Evolutionary conservation across 2,888 invertebrate species (phyloP), one percentile per base, ranked within the genome.

Genomic region (Melieria picta): DNA sequence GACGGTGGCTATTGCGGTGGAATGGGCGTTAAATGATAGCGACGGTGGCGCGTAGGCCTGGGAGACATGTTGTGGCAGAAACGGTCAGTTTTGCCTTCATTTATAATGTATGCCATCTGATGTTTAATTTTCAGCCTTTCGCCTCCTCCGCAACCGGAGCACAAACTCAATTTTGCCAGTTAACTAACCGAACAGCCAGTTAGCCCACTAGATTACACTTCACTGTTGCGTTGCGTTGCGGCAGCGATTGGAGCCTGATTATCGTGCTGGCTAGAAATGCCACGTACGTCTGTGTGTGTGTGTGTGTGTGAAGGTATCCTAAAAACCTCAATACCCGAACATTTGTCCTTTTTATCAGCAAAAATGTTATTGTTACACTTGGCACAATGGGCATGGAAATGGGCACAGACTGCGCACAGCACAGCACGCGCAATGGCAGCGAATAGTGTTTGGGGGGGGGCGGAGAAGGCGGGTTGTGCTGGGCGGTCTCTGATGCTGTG

Each of bases 311-410:
- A 30, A 13, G 11, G 13, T 52, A 52, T n/a, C 11, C 52, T 11
- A 52, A 13, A 52, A 58, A 58, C 13, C 58, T 58, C 58, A 58
- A 58, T 52, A 11, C 67, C 58, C 4, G 47, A 57, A 47, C 13
- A 55, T 55, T 58, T 67, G 57, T 58, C 67, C 55, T 72, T 78
- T 79, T 69, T 81, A 81, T 81, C 81, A 79, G 79, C 80, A 81
- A 80, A 1, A 30, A 80, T 81, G 82, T 82, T 81, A 81, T 81
- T 81, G 81, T 81, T 82, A 82, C 78, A 79, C 81, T 81, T 79
- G 81, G 78, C 78, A 80, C 80, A 81, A 80, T 81, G 77, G 80
- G 80, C 77, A 77, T 77, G 76, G 71, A 65, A 50, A 50, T 52
- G 46, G 63, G 69, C n/a, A 63, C 62, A 63, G 67, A 58, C 62